Conservation (phyloP, 2,113 vertebrate species). For the Siphamia tubifer region DNA sequence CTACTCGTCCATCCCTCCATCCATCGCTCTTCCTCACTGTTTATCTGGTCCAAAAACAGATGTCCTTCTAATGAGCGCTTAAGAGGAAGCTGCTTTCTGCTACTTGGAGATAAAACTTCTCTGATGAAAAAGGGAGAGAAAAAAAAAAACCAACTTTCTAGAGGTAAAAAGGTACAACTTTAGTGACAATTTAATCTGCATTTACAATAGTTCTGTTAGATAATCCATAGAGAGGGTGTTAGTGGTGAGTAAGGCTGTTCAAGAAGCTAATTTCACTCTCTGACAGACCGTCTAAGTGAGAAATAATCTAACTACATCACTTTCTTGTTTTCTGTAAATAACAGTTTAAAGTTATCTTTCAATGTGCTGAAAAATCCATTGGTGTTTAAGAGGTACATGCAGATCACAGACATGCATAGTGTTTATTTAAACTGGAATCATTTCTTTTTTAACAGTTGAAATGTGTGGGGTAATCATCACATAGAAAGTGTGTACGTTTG, state of each 20-base stretch:
- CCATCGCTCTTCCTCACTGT: slow-evolving; percentile 15
- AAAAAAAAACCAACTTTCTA: background rate
- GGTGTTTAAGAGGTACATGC: too few species aligned
- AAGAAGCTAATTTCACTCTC: background rate
- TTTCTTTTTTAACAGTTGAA: too few species aligned
- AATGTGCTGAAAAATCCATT: too few species aligned
- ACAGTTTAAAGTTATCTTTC: too few species aligned
- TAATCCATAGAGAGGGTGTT: background rate
- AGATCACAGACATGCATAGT: too few species aligned
- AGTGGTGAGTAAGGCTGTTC: background rate
- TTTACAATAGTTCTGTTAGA: background rate
- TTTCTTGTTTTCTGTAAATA: too few species aligned
- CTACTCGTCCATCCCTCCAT: slow-evolving; percentile 6
- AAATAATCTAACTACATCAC: too few species aligned
- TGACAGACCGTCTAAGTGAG: background rate
- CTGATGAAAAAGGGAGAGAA: slow-evolving; percentile 2
- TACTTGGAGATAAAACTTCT: slow-evolving; percentile 22
- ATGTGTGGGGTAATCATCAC: too few species aligned
- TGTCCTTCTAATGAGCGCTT: slow-evolving; percentile 26
- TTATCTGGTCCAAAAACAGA: slow-evolving; percentile 28
- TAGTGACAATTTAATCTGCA: slow-evolving; percentile 3
- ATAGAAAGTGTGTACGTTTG: too few species aligned
- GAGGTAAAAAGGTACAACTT: slow-evolving; percentile 13
- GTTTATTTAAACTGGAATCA: too few species aligned
- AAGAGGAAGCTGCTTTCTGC: slow-evolving; percentile 27